phyloP scores from a whole-genome alignment of 1,140 invertebrate species.

The Zaprionus kolodkinae region DNA sequence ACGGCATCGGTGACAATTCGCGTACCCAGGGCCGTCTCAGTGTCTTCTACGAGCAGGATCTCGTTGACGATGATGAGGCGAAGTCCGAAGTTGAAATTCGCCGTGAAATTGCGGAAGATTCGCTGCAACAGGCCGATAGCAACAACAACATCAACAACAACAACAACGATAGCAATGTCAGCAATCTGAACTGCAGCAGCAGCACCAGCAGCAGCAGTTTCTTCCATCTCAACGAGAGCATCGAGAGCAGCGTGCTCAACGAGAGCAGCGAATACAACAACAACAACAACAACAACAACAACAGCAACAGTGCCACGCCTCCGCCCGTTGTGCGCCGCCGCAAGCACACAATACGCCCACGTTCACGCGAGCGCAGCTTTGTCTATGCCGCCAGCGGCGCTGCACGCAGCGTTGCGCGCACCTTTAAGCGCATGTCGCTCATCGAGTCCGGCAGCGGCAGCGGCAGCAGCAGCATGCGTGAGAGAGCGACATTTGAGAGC shows the following conservation, averaged over 20 bases:
- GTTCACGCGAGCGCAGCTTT: constrained; percentile 45
- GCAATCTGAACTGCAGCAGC: constrained; percentile 1
- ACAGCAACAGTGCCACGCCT: constrained; percentile 12
- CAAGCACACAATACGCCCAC: constrained; percentile 23
- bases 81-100: constrained; percentile 3
- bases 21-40: constrained; percentile 13
- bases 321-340: constrained; percentile 37
- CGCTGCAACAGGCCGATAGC: neutral
- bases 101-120: neutral
- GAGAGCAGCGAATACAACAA: constrained; percentile 16
- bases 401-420: constrained; percentile 45
- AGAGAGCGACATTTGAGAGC: constrained; percentile 15
- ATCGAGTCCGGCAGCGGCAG: constrained; percentile 37
- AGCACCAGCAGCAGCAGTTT: neutral
- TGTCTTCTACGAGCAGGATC: constrained; percentile 48
- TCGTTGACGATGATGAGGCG: neutral
- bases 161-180: constrained; percentile 12
- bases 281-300: neutral
- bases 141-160: constrained; percentile 29
- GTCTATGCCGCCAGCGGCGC: constrained; percentile 42
- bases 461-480: constrained; percentile 24
- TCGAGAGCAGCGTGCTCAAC: constrained; percentile 3
- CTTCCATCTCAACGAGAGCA: constrained; percentile 1
- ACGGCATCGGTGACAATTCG: neutral
- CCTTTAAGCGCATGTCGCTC: constrained; percentile 52